Conservation (phyloP, 1,140 invertebrate species). For the Spodoptera litura region DNA sequence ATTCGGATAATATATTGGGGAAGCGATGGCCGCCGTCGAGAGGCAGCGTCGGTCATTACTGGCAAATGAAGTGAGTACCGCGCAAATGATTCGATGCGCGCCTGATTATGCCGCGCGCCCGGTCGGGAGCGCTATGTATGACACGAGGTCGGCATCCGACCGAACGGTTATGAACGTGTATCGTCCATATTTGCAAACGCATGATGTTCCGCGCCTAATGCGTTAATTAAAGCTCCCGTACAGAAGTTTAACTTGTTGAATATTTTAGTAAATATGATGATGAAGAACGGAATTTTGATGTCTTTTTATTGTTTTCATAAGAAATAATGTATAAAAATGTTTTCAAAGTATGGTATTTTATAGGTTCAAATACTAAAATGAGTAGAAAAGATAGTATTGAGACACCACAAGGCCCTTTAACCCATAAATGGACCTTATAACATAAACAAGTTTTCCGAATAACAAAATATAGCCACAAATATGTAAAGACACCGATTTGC, state of each 20-base stretch:
- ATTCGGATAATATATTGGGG: constrained; percentile 56
- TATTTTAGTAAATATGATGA: too few relatives aligned
- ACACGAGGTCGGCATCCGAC: constrained; percentile 13
- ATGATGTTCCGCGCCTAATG: constrained; percentile 8
- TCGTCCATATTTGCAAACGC: constrained; percentile 29
- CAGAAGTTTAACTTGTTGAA: constrained; percentile 20
- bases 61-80: constrained; percentile 56
- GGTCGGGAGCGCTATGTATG: constrained; percentile 26
- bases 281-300: too few relatives aligned
- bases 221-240: constrained; percentile 20
- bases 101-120: constrained; percentile 45
- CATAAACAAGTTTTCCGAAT: too few relatives aligned
- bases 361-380: too few relatives aligned
- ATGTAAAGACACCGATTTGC: too few relatives aligned
- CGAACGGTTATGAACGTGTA: constrained; percentile 28
- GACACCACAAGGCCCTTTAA: too few relatives aligned
- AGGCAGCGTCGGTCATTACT: constrained; percentile 55
- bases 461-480: too few relatives aligned
- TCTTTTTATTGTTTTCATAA: too few relatives aligned
- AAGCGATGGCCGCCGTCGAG: constrained; percentile 41
- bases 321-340: too few relatives aligned
- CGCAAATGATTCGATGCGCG: constrained; percentile 58
- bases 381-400: too few relatives aligned
- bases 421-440: too few relatives aligned
- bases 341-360: too few relatives aligned